phyloP scores from a whole-genome alignment of 2,888 invertebrate species.

The Sinhomidia bicolor region DNA sequence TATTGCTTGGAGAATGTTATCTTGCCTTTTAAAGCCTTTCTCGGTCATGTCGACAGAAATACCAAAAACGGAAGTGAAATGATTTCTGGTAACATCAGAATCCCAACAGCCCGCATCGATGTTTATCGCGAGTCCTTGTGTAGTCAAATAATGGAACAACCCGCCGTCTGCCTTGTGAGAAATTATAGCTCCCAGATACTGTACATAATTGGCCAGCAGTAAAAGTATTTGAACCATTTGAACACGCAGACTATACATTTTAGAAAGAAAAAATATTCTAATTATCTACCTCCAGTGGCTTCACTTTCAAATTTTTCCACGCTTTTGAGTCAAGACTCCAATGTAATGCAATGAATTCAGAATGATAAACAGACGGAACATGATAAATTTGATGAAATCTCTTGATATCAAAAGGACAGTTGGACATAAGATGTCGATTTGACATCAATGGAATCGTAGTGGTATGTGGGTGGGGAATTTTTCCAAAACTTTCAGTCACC shows the following conservation, averaged over 20 bases:
- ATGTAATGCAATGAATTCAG: constrained; percentile 60
- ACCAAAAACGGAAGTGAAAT: constrained; percentile 57
- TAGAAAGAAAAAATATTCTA: background rate
- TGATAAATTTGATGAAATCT: constrained; percentile 67
- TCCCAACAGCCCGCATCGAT: constrained; percentile 66
- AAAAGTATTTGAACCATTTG: no score
- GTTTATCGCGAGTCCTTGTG: constrained; percentile 51
- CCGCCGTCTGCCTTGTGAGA: constrained; percentile 56
- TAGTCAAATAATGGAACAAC: constrained; percentile 44
- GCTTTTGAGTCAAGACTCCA: constrained; percentile 67
- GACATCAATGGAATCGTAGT: background rate
- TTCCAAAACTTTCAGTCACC: constrained; percentile 55
- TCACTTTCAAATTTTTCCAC: constrained; percentile 69
- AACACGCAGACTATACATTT: no score
- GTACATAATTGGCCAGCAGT: no score
- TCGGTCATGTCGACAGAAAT: constrained; percentile 71
- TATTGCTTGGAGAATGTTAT: constrained; percentile 58
- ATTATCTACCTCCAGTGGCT: constrained; percentile 64
- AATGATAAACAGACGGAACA: constrained; percentile 65
- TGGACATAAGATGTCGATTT: constrained; percentile 9
- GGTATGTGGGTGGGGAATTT: constrained; percentile 17
- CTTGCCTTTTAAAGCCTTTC: constrained; percentile 62
- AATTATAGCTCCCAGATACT: constrained; percentile 60
- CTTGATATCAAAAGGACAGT: constrained; percentile 63
- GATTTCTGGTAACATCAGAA: constrained; percentile 57